phyloP scores from a whole-genome alignment of 2,113 vertebrate species.

The Vulpes lagopus region DNA sequence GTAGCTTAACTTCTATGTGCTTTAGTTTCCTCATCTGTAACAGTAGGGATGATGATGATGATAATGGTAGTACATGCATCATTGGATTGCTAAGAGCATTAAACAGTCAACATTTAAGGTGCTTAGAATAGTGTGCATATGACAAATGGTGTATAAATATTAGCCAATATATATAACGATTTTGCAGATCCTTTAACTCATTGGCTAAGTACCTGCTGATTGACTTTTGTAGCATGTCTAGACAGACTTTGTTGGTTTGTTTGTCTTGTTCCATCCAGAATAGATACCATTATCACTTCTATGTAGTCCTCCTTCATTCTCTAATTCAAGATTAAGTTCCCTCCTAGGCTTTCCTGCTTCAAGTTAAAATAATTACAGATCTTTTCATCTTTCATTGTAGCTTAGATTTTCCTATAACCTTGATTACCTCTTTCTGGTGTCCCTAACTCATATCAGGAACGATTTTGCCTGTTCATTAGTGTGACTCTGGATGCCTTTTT shows the following conservation, averaged over 20 bases:
- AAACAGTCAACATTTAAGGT: neutral
- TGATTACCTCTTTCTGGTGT: neutral
- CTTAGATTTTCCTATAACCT: neutral
- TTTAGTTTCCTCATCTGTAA: neutral
- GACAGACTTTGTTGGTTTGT: neutral
- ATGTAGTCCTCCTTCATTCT: neutral
- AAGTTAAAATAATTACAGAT: constrained; percentile 14
- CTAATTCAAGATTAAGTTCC: constrained; percentile 37
- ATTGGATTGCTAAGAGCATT: neutral
- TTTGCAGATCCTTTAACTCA: neutral
- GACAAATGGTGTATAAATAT: neutral
- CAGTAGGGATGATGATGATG: neutral
- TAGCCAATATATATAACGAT: neutral
- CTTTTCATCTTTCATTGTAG: constrained; percentile 15
- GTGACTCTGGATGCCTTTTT: neutral
- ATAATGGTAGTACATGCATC: neutral
- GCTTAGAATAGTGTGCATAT: neutral
- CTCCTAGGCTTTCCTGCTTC: constrained; percentile 5
- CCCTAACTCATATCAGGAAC: neutral
- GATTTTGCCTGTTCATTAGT: neutral
- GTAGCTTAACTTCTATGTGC: neutral
- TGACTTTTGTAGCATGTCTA: constrained; percentile 1
- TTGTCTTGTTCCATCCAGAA: constrained; percentile 14
- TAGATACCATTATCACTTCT: neutral
- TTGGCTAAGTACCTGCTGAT: neutral